Evolutionary conservation across 1,140 invertebrate genomes (phyloP).

Genomic region (Thaumatotibia leucotreta): DNA sequence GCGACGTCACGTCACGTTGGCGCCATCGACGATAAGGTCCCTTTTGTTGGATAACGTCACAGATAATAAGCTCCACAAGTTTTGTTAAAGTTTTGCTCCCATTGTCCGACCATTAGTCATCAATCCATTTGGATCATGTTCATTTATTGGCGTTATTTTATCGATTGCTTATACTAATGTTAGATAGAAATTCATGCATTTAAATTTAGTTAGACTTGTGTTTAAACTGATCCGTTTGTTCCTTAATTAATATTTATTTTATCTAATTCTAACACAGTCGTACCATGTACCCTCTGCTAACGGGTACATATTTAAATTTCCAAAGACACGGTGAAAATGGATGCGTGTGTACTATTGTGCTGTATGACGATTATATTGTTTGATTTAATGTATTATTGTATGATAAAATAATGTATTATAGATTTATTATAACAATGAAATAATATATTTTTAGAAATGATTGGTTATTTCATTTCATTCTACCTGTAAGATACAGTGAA

Average conservation of each 20-base stretch:
- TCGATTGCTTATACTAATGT: neutral
- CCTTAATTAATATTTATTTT: neutral
- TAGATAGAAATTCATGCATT: neutral
- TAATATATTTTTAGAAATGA: slow-evolving; percentile 26
- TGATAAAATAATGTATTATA: slow-evolving; percentile 21
- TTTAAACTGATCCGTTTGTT: neutral
- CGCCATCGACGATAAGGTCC: too few relatives aligned
- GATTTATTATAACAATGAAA: slow-evolving; percentile 18
- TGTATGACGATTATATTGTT: slow-evolving; percentile 12
- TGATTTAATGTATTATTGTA: slow-evolving; percentile 19
- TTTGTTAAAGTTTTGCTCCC: too few relatives aligned
- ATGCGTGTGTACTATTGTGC: slow-evolving; percentile 13
- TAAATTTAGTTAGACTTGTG: neutral
- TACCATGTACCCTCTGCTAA: neutral
- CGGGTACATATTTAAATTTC: neutral
- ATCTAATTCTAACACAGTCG: neutral
- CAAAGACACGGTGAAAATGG: slow-evolving; percentile 9
- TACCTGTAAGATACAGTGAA: neutral
- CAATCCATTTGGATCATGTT: too few relatives aligned
- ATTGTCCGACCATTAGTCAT: too few relatives aligned
- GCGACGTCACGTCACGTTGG: too few relatives aligned
- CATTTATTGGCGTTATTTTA: neutral
- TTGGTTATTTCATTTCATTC: slow-evolving; percentile 2
- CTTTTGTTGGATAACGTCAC: too few relatives aligned
- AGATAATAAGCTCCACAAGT: too few relatives aligned